phyloP scores from a whole-genome alignment of 2,888 invertebrate genomes.

The Eugnorisma glareosa region DNA sequence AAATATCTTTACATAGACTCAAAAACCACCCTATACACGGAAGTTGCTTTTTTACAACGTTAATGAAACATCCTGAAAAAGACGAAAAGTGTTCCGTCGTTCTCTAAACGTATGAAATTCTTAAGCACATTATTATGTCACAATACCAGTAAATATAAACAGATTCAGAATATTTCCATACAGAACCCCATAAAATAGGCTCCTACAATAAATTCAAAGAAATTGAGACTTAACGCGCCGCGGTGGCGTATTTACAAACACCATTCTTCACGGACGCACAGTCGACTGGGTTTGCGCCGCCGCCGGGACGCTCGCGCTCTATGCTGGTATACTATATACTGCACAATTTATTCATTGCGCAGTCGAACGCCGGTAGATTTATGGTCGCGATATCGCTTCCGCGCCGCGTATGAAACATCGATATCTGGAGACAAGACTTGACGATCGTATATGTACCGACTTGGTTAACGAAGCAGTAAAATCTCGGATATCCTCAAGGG shows the following conservation, averaged over 20 bases:
- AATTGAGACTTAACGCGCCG: constrained; percentile 63
- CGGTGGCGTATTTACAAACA: constrained; percentile 66
- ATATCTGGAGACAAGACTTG: constrained; percentile 63
- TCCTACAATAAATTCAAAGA: constrained; percentile 60
- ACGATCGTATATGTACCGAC: constrained; percentile 33
- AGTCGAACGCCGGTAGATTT: constrained; percentile 65
- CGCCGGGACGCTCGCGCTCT: constrained; percentile 27
- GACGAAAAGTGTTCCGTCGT: background rate
- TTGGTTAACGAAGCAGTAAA: constrained; percentile 39
- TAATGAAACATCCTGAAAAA: background rate
- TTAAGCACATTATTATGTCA: background rate
- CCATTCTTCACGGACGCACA: constrained; percentile 64
- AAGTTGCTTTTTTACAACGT: background rate
- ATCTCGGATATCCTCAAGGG: constrained; percentile 21
- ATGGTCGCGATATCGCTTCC: constrained; percentile 65
- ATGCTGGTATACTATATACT: constrained; percentile 37
- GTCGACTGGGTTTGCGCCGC: constrained; percentile 50
- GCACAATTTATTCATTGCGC: constrained; percentile 71
- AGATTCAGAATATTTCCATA: constrained; percentile 29
- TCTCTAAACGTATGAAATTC: background rate
- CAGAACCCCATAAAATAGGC: constrained; percentile 51
- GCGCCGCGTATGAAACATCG: constrained; percentile 68
- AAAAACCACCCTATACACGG: background rate
- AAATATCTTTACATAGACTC: too few species aligned
- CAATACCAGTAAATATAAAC: constrained; percentile 14